Evolutionary conservation across 92 coral and sea anemone genomes (phyloP).

Genomic region (Porites lobata): DNA sequence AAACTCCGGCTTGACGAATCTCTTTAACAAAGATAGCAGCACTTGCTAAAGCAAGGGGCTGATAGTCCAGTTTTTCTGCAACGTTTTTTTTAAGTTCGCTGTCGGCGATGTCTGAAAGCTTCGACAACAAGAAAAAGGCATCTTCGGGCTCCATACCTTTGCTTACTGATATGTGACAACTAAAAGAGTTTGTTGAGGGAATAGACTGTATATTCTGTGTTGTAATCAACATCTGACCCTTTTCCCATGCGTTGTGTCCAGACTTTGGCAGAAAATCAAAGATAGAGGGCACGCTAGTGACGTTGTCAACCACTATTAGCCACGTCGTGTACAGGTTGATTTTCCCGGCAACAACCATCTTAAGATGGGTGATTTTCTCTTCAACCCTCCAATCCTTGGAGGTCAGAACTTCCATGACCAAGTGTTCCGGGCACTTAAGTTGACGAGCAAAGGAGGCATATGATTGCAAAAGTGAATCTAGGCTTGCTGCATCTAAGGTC

Average conservation of each 20-base stretch:
- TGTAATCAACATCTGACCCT: neutral
- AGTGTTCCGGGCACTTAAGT: neutral
- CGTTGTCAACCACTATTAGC: neutral
- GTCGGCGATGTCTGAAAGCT: neutral
- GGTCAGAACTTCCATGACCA: neutral
- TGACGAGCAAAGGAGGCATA: too few species aligned
- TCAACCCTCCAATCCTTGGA: neutral
- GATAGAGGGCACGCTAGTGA: neutral
- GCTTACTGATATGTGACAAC: too few species aligned
- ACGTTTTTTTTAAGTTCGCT: neutral
- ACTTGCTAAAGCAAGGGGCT: too few species aligned
- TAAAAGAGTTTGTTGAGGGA: too few species aligned
- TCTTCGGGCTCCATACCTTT: neutral
- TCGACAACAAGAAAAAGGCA: neutral
- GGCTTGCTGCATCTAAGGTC: too few species aligned
- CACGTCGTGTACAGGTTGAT: neutral
- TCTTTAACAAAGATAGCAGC: too few species aligned
- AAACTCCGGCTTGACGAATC: neutral
- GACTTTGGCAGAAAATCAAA: neutral
- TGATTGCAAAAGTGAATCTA: too few species aligned
- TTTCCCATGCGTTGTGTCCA: neutral
- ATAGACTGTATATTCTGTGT: neutral
- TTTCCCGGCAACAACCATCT: neutral
- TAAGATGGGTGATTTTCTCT: neutral
- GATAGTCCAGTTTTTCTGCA: neutral